Conservation (phyloP, 2,797 vertebrate species). For the Ficedula albicollis region DNA sequence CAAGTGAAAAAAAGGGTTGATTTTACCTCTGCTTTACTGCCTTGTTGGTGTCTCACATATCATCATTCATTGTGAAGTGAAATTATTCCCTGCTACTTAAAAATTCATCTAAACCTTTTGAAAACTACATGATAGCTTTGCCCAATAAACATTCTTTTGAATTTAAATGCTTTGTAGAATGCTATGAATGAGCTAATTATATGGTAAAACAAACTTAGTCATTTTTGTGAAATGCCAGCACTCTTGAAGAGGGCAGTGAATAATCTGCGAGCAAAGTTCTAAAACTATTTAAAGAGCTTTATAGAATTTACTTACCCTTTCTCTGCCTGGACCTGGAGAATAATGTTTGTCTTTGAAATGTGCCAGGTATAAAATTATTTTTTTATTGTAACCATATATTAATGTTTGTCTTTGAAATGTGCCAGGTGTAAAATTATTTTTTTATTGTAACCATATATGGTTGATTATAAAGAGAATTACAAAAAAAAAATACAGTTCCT, state of each 20-base stretch:
- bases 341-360: neutral
- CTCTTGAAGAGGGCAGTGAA: neutral
- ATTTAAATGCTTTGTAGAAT: neutral
- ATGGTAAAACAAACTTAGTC: neutral
- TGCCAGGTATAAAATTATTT: neutral
- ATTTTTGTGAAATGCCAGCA: neutral
- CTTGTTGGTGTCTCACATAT: neutral
- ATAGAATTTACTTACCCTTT: neutral
- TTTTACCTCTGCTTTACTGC: neutral
- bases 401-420: too few relatives aligned
- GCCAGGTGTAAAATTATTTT: too few relatives aligned
- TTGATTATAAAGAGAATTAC: too few relatives aligned
- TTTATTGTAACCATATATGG: too few relatives aligned
- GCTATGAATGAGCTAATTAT: neutral
- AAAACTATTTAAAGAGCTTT: neutral
- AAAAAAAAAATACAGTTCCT: too few relatives aligned
- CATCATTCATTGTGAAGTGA: neutral
- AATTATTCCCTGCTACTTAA: slow-evolving; percentile 14
- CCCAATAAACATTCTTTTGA: neutral
- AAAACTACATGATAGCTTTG: neutral
- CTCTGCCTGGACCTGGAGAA: neutral
- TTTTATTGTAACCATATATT: neutral
- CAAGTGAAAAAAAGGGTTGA: neutral
- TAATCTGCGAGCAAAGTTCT: neutral
- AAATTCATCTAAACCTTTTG: neutral